Evolutionary conservation across 1,140 invertebrate species (phyloP), one percentile per base, ranked within the genome.

Genomic region (Xylocopa sonorina): DNA sequence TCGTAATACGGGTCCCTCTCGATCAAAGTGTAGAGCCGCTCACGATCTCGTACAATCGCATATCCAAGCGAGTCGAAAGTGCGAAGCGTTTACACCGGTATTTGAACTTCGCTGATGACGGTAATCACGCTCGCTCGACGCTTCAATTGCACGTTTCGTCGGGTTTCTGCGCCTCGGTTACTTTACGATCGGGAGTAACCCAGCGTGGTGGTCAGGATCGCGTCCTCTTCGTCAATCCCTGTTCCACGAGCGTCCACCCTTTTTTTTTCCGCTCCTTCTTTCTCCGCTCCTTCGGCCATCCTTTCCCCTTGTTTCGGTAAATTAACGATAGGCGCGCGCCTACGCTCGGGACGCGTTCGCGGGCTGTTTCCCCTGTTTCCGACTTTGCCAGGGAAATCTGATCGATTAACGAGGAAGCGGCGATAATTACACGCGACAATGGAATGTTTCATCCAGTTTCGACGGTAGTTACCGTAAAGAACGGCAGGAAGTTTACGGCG

Each of bases 111-210:
- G 81, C 75, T 90, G 89, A 90, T 90, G 87, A 90, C 88, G 88
- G 89, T 90, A 89, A 90, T 90, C 89, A 88, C 78, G 82, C 81
- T 80, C 87, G 81, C 85, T 83, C 78, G 83, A 87, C 82, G 81
- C 86, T 87, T 86, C 89, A 89, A 89, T 90, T 90, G 89, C 88
- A 90, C 87, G 88, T 90, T 89, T 89, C 89, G 87, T 87, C 88
- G 85, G 81, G 86, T 89, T 88, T 87, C 88, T 87, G 87, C 86
- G 84, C 87, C 81, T 87, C 87, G 87, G 77, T 89, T 88, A 87
- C 87, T 88, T 88, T 88, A 86, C 87, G 83, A 89, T 89, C 87
- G 77, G 83, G 85, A 88, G 85, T 87, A 87, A 87, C 82, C 83
- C 85, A 74, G 57, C 82, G 63, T 71, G 83, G 82, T 87, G 85